Conservation (phyloP, 2,113 vertebrate genomes). For the Gallinago undulata region DNA sequence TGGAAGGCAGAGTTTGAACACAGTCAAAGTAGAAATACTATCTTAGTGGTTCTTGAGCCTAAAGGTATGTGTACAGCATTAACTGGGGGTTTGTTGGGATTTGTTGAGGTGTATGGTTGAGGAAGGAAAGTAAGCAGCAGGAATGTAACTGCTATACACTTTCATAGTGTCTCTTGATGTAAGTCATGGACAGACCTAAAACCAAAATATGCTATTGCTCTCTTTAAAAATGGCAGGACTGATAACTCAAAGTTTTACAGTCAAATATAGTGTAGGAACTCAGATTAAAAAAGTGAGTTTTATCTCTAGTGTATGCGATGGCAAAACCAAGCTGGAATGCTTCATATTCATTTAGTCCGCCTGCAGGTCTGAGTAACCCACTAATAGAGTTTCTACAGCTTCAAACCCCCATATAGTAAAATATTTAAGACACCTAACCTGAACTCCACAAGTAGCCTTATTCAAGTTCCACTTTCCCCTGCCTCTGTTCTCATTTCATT, state of each 20-base stretch:
- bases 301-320: rapidly evolving
- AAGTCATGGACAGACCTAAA: background rate
- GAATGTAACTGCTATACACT: background rate
- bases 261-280: background rate
- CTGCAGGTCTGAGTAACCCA: background rate
- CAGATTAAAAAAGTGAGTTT: background rate
- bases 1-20: background rate
- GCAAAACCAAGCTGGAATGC: background rate
- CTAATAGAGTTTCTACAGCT: background rate
- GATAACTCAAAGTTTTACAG: background rate
- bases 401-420: background rate
- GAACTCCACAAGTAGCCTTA: background rate
- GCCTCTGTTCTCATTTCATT: background rate
- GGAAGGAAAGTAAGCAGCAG: background rate
- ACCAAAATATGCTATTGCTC: background rate
- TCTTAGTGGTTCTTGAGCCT: background rate
- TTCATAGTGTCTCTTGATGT: background rate
- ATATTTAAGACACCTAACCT: background rate
- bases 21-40: background rate
- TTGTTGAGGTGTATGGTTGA: background rate
- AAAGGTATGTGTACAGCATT: background rate
- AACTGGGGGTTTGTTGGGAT: background rate
- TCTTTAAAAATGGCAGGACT: background rate
- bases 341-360: background rate
- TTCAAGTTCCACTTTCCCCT: background rate